phyloP scores from a whole-genome alignment of 2,888 invertebrate genomes.

The Digitonthophagus gazella region DNA sequence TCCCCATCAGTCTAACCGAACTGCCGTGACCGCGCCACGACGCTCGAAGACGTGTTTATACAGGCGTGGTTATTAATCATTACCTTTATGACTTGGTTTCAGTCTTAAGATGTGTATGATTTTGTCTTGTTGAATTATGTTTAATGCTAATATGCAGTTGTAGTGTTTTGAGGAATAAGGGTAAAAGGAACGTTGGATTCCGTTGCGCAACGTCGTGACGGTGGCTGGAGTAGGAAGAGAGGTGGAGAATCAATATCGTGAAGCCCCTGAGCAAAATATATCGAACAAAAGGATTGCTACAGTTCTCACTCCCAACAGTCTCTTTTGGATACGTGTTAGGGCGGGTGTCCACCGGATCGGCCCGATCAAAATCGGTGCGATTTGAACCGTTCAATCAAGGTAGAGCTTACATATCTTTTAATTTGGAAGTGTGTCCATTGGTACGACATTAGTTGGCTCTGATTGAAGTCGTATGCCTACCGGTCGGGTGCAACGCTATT shows the following conservation, averaged over 20 bases:
- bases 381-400: too few species aligned
- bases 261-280: not conserved
- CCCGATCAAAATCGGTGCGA: too few species aligned
- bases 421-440: too few species aligned
- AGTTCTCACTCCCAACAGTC: not conserved
- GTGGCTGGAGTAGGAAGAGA: not conserved
- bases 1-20: not conserved
- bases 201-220: not conserved
- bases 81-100: not conserved
- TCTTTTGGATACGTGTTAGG: too few species aligned
- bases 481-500: too few species aligned
- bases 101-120: too few species aligned
- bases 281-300: not conserved
- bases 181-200: not conserved
- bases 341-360: too few species aligned
- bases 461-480: too few species aligned
- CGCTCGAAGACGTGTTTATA: not conserved
- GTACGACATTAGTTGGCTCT: too few species aligned
- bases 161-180: too few species aligned
- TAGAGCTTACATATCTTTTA: too few species aligned
- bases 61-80: not conserved
- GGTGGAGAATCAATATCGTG: not conserved
- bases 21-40: not conserved
- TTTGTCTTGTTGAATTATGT: not conserved
- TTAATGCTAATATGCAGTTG: too few species aligned